Percentiles rank a stretch among this genome's conserved stretches.
phyloP scores from a whole-genome alignment of 1,140 invertebrate species.

The Zaprionus kolodkinae region DNA sequence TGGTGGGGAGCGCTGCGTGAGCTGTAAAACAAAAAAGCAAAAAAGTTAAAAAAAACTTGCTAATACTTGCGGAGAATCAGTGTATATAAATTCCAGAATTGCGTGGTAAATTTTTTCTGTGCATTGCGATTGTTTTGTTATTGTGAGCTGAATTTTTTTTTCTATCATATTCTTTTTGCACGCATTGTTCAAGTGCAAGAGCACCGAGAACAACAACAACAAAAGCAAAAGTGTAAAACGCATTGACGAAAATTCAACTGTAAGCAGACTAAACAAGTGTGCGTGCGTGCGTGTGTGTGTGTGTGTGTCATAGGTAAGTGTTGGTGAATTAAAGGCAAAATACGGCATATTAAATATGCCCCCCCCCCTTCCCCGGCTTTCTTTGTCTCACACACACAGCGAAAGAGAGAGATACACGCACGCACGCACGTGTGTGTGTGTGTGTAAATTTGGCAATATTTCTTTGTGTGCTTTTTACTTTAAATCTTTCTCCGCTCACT shows the following conservation, averaged over 20 bases:
- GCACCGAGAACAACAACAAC: conserved; percentile 1
- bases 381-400: conserved; percentile 14
- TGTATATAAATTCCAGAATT: conserved; percentile 10
- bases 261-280: not conserved
- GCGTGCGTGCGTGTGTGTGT: conserved; percentile 31
- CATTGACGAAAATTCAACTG: conserved; percentile 21
- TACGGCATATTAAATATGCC: not conserved
- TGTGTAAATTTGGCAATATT: conserved; percentile 18
- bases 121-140: conserved; percentile 28
- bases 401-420: not conserved
- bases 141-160: conserved; percentile 25
- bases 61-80: conserved; percentile 8
- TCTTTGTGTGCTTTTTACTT: conserved; percentile 10
- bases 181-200: conserved; percentile 32
- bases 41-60: conserved; percentile 4
- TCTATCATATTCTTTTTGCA: conserved; percentile 17
- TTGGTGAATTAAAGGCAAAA: conserved; percentile 9
- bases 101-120: conserved; percentile 15
- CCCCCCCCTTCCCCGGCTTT: conserved; percentile 12
- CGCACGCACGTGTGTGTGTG: not conserved
- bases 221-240: conserved; percentile 21
- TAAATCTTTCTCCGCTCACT: conserved; percentile 7
- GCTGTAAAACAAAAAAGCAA: conserved; percentile 15
- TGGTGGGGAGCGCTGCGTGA: conserved; percentile 40
- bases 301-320: conserved; percentile 16